phyloP scores from a whole-genome alignment of 2,113 vertebrate genomes.

The Triplophysa tibetana region DNA sequence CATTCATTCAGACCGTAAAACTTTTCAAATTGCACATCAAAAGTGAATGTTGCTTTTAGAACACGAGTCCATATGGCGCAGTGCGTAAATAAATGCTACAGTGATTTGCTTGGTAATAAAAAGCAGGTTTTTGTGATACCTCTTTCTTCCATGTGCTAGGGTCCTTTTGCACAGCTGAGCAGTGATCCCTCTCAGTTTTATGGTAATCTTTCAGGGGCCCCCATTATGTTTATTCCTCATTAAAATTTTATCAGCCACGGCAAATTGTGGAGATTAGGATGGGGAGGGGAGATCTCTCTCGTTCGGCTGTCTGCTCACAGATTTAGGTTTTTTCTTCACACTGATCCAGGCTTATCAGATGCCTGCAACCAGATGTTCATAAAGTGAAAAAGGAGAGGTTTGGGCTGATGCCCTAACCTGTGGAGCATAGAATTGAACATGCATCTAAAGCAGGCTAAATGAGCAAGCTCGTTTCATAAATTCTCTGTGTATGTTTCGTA shows the following conservation, averaged over 20 bases:
- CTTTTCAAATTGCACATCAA: background rate
- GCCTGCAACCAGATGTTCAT: constrained; percentile 60
- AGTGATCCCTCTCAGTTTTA: constrained; percentile 56
- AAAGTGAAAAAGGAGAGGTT: constrained; percentile 63
- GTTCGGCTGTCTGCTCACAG: constrained; percentile 62
- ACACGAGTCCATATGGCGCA: background rate
- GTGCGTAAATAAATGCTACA: constrained; percentile 8
- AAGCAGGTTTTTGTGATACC: constrained; percentile 26
- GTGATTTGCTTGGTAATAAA: constrained; percentile 27
- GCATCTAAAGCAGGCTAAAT: constrained; percentile 17
- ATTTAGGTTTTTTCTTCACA: constrained; percentile 69
- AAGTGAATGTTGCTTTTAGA: background rate
- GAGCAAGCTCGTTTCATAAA: background rate
- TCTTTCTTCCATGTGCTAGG: background rate
- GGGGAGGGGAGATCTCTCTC: constrained; percentile 56
- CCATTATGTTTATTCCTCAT: constrained; percentile 74
- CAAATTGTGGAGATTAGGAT: constrained; percentile 75
- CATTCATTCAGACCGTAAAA: background rate
- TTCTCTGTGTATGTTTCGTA: background rate
- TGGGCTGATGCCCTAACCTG: constrained; percentile 59
- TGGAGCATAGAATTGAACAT: constrained; percentile 30
- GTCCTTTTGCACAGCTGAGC: constrained; percentile 39
- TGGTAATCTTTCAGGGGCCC: constrained; percentile 64
- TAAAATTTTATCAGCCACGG: constrained; percentile 72
- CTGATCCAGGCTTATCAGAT: constrained; percentile 70